Base-by-base conservation (phyloP, 2,888 invertebrate species). In the Galeruca laticollis region DNA sequence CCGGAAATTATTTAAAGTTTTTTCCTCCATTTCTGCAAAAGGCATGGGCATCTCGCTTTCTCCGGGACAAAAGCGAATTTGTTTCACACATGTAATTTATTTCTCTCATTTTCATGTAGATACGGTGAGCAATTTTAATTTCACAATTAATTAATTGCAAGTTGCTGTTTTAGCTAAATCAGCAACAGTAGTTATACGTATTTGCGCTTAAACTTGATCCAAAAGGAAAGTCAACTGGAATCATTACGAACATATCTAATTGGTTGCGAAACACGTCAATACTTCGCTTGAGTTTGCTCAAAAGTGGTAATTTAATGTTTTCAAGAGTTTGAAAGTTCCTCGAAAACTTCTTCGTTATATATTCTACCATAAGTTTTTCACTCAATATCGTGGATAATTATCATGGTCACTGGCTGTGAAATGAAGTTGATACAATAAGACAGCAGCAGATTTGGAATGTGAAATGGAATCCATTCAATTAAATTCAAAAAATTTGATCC, bases 1-100 rank as follows among this genome's bases (percentile, higher is more conserved):
- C 59, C 13, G 10, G 35, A 59, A 59, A 59, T 37, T 59, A 59
- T 59, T 59, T 20, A 40, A 20, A 40, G 11, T 35, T 59, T 59
- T 59, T 59, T 52, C 26, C 20, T 18, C 13, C 33, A 56, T 33
- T 56, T 56, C 21, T 26, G 56, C 10, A 31, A 18, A 54, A 8
- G 15, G 4, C 31, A 54, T 31, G 31, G 15, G 5, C 31, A 11
- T 33, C n/a, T 56, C n/a, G 56, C 15, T 31, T 33, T 56, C 33
- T 56, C 9, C 33, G 18, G 31, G 15, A n/a, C 33, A 33, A 56
- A 35, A 35, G 33, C 13, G 18, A 56, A 56, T 33, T 56, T 56
- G 33, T 33, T 56, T 56, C 15, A 9, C 10, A 10, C 56, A 56
- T 56, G 11, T 33, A 56, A 56, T 56, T 56, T 56, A 33, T 26